phyloP scores from a whole-genome alignment of 2,113 vertebrate species.

The Pollimyrus isidori region DNA sequence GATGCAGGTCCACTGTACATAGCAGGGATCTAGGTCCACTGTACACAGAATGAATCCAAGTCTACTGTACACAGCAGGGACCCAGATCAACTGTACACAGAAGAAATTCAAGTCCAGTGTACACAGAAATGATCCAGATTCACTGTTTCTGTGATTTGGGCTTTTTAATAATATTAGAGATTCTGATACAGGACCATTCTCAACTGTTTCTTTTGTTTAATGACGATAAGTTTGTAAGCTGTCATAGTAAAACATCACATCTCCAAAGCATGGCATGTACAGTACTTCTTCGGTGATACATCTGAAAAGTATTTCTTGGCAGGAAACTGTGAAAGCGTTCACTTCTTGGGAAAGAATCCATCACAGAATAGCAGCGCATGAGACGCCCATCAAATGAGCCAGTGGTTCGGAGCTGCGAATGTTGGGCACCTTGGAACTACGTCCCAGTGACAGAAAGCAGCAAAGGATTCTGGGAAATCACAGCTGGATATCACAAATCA shows the following conservation, averaged over 20 bases:
- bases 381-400: conserved; percentile 49
- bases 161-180: neutral
- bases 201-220: neutral
- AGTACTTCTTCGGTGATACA: neutral
- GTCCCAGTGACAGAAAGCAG: neutral
- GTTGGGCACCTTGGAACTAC: neutral
- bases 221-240: neutral
- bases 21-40: neutral
- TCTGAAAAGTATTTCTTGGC: neutral
- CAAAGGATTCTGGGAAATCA: neutral
- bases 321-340: neutral
- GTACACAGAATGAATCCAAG: neutral
- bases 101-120: neutral
- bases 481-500: neutral
- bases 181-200: neutral
- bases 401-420: conserved; percentile 40
- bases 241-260: neutral
- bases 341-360: neutral
- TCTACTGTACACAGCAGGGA: neutral
- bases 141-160: neutral
- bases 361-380: conserved; percentile 23
- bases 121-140: neutral
- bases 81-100: neutral
- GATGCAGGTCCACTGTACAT: neutral
- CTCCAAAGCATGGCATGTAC: neutral